phyloP scores from a whole-genome alignment of 2,888 invertebrate species.

The Invenusta paracnida region DNA sequence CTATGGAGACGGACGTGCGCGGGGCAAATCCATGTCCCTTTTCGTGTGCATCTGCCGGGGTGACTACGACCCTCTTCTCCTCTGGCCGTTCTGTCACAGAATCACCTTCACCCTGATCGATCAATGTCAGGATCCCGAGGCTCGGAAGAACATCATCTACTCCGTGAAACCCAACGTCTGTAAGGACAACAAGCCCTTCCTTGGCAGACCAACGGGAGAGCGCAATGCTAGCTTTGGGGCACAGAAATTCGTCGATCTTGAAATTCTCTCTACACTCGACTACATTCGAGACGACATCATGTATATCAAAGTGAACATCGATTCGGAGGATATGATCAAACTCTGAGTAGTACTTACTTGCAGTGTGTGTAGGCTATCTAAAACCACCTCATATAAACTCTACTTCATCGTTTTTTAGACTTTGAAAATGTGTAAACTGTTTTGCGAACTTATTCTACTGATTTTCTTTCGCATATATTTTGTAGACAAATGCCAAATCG shows the following conservation, averaged over 20 bases:
- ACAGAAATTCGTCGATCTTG: conserved; percentile 52
- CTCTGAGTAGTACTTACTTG: no score
- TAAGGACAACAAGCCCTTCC: conserved; percentile 53
- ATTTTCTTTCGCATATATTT: no score
- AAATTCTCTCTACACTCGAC: conserved; percentile 47
- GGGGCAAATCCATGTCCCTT: conserved; percentile 52
- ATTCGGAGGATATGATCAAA: conserved; percentile 46
- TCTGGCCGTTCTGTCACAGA: conserved; percentile 53
- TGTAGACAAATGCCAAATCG: no score
- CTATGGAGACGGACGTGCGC: conserved; percentile 55
- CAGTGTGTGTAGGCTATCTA: no score
- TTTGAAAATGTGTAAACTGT: no score
- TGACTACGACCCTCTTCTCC: conserved; percentile 52
- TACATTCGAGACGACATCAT: conserved; percentile 49
- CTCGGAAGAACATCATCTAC: conserved; percentile 53
- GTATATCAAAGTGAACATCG: conserved; percentile 49
- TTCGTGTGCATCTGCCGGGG: conserved; percentile 52
- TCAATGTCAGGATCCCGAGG: conserved; percentile 53
- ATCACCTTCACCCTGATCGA: conserved; percentile 53
- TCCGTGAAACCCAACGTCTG: conserved; percentile 49
- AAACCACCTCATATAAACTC: no score
- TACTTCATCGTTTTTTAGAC: no score
- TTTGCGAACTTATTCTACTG: no score
- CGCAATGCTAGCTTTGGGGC: conserved; percentile 60
- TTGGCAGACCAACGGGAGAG: conserved; percentile 56